Evolutionary conservation across 2,797 vertebrate species (phyloP), one percentile per base, ranked within the genome.

Genomic region (Sandelia bainsii): DNA sequence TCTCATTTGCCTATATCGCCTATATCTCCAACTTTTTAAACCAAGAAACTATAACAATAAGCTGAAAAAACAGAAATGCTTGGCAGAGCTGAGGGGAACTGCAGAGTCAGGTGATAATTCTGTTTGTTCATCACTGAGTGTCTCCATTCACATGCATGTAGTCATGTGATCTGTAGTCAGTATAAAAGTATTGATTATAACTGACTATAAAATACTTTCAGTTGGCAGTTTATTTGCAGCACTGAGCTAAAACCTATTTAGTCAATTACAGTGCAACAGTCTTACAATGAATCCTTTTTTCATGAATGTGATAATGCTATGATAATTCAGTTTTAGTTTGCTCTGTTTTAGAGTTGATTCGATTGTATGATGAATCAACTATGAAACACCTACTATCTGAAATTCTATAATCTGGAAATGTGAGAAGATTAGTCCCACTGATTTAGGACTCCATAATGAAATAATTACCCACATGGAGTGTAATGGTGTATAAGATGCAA

Each of bases 41-140:
- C 3, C 3, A 4, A 16, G 14, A 42, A 49, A 66, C 37, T 44
- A 50, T 34, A 54, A 70, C 54, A 32, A 34, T 45, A 29, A 66
- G 56, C 1, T 67, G 64, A 68, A 58, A 23, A 19, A 32, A 12
- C 29, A 69, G 51, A 73, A n/a, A 19, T 32, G n/a, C 29, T 52
- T 45, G 14, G 22, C 37, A n/a, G 27, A 8, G 27, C 59, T 50
- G 14, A 54, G 29, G n/a, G 49, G 6, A 74, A 3, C 9, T 53
- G 61, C 49, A 37, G 9, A 42, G 54, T 39, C 17, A 62, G 45
- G 39, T 63, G 25, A 9, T 25, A 25, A 25, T 25, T 34, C 32
- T 34, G 50, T 58, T 4, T 16, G 32, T 22, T 58, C 17, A 23
- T 37, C 16, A 25, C 13, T 50, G 19, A 72, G 56, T 1, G 6